phyloP scores from a whole-genome alignment of 2,113 vertebrate genomes.

The Oenanthe melanoleuca region DNA sequence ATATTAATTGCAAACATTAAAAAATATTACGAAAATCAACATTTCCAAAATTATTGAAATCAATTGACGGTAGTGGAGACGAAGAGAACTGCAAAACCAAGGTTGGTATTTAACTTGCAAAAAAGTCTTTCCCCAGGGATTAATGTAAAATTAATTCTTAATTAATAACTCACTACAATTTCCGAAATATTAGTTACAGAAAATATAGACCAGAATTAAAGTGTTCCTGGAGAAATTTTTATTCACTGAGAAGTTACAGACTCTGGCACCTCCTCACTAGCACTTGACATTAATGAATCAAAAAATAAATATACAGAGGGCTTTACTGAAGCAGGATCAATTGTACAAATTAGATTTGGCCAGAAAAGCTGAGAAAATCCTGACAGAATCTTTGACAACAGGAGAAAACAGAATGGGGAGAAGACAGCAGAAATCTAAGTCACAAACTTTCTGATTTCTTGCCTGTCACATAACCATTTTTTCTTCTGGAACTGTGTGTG shows the following conservation, averaged over 20 bases:
- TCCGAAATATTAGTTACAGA: background rate
- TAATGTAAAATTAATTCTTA: conserved; percentile 42
- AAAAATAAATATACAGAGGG: background rate
- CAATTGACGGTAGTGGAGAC: background rate
- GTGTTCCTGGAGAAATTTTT: background rate
- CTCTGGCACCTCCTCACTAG: background rate
- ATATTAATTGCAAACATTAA: background rate
- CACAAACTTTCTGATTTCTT: background rate
- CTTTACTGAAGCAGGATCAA: background rate
- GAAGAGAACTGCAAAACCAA: background rate
- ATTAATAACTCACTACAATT: background rate
- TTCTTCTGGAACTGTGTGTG: background rate
- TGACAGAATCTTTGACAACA: background rate
- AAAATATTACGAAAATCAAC: background rate
- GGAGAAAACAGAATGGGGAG: background rate
- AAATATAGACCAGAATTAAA: background rate
- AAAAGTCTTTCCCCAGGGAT: background rate
- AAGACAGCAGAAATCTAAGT: background rate
- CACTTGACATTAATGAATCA: background rate
- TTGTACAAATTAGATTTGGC: background rate
- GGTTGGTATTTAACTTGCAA: background rate
- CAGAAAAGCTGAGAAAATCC: background rate
- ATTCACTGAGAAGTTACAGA: background rate
- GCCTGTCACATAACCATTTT: background rate
- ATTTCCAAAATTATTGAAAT: background rate